Evolutionary conservation across 2,113 vertebrate species (phyloP).

Genomic region (Numida meleagris): DNA sequence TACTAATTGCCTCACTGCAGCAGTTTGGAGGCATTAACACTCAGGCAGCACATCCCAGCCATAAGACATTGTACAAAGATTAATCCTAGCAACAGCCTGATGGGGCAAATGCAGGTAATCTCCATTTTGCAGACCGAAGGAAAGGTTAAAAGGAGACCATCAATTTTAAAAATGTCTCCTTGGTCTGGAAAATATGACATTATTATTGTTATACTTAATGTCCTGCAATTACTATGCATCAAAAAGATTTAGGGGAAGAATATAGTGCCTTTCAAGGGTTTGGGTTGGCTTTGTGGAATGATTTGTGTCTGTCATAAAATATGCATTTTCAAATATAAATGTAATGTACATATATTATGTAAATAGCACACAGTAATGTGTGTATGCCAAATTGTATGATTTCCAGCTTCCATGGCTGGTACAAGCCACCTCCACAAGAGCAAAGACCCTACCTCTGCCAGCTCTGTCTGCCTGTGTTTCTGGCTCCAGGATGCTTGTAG

Average conservation of each 20-base stretch:
- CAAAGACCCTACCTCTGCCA: not conserved
- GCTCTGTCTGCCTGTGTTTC: not conserved
- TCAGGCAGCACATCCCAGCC: not conserved
- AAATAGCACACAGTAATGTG: not conserved
- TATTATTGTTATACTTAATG: not conserved
- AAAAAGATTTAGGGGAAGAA: not conserved
- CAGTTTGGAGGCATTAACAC: not conserved
- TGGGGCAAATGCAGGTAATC: conserved; percentile 46
- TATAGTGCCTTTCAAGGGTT: not conserved
- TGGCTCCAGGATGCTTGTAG: not conserved
- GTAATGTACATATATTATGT: not conserved
- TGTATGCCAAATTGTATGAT: not conserved
- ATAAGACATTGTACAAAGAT: not conserved
- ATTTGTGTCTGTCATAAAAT: not conserved
- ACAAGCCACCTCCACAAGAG: not conserved
- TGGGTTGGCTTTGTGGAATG: not conserved
- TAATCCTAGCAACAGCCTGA: conserved; percentile 5
- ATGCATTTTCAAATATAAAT: not conserved
- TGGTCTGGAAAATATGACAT: not conserved
- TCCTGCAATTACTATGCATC: not conserved
- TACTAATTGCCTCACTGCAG: not conserved
- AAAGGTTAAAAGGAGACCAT: not conserved
- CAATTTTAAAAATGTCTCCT: not conserved
- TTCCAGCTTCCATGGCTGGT: not conserved
- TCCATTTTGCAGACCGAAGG: not conserved